phyloP scores from a whole-genome alignment of 2,113 vertebrate genomes.

The Carollia perspicillata region DNA sequence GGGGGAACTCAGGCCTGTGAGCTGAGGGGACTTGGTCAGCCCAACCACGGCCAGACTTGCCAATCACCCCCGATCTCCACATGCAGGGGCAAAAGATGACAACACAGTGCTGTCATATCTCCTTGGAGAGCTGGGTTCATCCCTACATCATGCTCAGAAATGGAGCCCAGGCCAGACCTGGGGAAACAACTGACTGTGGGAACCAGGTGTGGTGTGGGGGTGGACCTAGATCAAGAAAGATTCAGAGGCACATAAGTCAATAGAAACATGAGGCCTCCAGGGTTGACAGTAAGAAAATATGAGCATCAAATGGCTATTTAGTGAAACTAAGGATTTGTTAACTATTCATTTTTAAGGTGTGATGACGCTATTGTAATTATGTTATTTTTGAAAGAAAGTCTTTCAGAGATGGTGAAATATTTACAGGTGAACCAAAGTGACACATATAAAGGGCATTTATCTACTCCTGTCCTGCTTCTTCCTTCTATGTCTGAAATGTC shows the following conservation, averaged over 20 bases:
- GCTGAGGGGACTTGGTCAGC: neutral
- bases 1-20: neutral
- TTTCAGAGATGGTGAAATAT: neutral
- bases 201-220: neutral
- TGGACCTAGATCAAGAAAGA: neutral
- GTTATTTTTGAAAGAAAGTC: neutral
- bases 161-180: neutral
- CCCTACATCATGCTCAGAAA: neutral
- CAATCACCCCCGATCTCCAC: neutral
- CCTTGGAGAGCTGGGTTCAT: neutral
- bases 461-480: neutral
- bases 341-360: neutral
- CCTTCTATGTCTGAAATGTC: neutral
- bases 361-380: neutral
- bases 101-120: fast-evolving
- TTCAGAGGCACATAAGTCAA: neutral
- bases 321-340: neutral
- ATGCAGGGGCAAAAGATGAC: neutral
- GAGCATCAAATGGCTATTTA: neutral
- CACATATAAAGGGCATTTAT: neutral
- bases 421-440: neutral
- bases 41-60: neutral
- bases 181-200: neutral
- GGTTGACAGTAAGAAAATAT: neutral
- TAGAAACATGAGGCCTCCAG: neutral